Evolutionary conservation across 2,113 vertebrate genomes (phyloP).

Genomic region (Uria lomvia): DNA sequence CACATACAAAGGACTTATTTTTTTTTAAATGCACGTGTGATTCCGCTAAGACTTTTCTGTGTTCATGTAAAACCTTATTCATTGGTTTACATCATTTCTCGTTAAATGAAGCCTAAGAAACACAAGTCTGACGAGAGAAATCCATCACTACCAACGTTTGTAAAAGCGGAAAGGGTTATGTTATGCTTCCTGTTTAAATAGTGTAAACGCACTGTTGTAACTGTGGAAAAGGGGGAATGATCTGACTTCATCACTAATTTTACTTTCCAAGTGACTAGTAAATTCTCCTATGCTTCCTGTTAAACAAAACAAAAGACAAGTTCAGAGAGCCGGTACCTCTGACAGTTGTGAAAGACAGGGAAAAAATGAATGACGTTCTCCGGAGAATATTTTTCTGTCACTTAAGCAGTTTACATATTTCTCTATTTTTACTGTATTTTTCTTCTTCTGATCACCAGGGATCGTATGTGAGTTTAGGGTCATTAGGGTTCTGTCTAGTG

Average conservation of each 20-base stretch:
- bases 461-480: constrained; percentile 70
- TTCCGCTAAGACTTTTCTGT: neutral
- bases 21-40: neutral
- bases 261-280: constrained; percentile 42
- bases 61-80: neutral
- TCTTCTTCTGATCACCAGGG: constrained; percentile 70
- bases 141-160: neutral
- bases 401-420: constrained; percentile 75
- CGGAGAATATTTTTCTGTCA: constrained; percentile 81
- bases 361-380: constrained; percentile 73
- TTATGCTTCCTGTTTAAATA: neutral
- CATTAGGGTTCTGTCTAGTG: constrained; percentile 64
- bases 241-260: constrained; percentile 20
- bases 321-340: constrained; percentile 65
- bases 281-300: constrained; percentile 54
- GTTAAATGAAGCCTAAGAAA: neutral
- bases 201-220: neutral
- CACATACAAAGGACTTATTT: neutral
- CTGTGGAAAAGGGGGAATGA: neutral
- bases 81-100: neutral
- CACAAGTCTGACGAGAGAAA: neutral
- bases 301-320: constrained; percentile 65
- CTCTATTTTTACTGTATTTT: constrained; percentile 70
- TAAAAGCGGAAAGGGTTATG: neutral
- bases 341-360: constrained; percentile 69